These are phyloP conservation scores for Epiblema foenella DNA, from an alignment of 2,888 invertebrate genomes.

Conservation along the genomic window DNA sequence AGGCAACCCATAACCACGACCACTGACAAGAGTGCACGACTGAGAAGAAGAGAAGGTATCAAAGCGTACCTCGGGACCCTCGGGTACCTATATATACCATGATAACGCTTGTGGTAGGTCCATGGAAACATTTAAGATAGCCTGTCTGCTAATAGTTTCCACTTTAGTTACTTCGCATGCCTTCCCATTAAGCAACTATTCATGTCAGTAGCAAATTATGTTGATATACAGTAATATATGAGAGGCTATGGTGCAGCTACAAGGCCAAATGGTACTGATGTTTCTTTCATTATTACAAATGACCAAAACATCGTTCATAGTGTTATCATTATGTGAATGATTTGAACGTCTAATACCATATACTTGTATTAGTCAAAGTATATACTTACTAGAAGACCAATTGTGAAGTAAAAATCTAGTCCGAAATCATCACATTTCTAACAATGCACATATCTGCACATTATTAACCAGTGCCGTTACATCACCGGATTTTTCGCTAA, in stretches of 20 bases:
- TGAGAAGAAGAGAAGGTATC: no score
- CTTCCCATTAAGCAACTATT: not conserved
- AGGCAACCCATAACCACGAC: no score
- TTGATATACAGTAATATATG: constrained; percentile 2
- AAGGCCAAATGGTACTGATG: constrained; percentile 3
- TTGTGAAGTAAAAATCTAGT: not conserved
- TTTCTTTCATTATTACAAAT: constrained; percentile 13
- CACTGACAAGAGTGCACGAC: no score
- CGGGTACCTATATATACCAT: no score
- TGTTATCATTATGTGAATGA: constrained; percentile 14
- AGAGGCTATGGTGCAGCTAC: constrained; percentile 10
- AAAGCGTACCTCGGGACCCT: no score
- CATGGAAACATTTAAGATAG: no score
- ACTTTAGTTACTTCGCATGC: not conserved
- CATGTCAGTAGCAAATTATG: constrained; percentile 5
- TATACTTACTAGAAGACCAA: not conserved
- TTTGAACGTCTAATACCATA: constrained; percentile 6
- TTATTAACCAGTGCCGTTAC: no score
- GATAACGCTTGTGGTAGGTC: no score
- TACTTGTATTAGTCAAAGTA: not conserved
- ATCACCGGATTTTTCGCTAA: no score
- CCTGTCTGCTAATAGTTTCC: no score
- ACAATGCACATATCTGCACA: no score
- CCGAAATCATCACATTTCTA: not conserved
- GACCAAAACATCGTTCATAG: constrained; percentile 6